These are phyloP conservation scores for Heliconius aoede DNA, from an alignment of 2,888 invertebrate genomes.

Conservation along the genomic window DNA sequence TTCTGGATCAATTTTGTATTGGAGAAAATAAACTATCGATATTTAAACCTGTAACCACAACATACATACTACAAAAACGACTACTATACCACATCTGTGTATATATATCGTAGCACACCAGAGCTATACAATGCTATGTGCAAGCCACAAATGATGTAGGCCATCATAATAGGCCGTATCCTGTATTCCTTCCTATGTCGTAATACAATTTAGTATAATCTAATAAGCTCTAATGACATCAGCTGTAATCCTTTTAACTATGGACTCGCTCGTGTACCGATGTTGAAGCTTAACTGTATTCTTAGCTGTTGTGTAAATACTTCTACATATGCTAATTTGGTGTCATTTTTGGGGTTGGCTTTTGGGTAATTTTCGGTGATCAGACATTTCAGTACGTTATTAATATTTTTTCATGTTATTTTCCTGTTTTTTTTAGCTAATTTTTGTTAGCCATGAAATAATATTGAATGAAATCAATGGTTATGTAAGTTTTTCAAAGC, in stretches of 20 bases:
- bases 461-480: too few species aligned
- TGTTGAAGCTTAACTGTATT: slow-evolving; percentile 20
- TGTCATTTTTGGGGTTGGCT: background rate
- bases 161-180: slow-evolving; percentile 60
- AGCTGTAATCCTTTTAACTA: slow-evolving; percentile 63
- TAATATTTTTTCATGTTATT: too few species aligned
- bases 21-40: background rate
- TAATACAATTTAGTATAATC: slow-evolving; percentile 77
- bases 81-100: background rate
- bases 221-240: slow-evolving; percentile 72
- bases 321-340: background rate
- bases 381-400: background rate
- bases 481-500: too few species aligned
- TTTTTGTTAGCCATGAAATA: too few species aligned
- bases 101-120: background rate
- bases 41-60: background rate
- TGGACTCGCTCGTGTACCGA: slow-evolving; percentile 38
- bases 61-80: background rate
- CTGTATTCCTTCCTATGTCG: slow-evolving; percentile 67
- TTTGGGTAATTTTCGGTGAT: background rate
- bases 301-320: slow-evolving; percentile 6
- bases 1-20: background rate
- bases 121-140: slow-evolving; percentile 10
- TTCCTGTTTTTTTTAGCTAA: too few species aligned
- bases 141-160: slow-evolving; percentile 39